A percentile compares a stretch with the other conserved stretches of the same genome.
Conservation (phyloP, 92 coral and sea anemone species). For the Virgularia gustaviana region DNA sequence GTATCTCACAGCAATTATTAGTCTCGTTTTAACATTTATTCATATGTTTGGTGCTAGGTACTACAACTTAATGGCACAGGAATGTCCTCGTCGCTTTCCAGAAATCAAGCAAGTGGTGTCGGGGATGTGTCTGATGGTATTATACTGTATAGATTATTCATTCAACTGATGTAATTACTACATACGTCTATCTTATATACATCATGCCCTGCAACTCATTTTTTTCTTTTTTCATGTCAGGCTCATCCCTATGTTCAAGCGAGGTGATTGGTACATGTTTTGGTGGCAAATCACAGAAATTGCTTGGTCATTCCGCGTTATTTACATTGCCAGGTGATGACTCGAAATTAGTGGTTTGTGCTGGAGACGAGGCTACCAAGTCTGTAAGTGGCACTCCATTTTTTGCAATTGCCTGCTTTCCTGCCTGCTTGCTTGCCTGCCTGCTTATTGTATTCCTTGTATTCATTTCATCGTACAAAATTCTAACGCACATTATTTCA, state of each 20-base stretch:
- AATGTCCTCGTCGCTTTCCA: too few relatives aligned
- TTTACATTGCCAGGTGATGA: constrained; percentile 69
- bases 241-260: constrained; percentile 65
- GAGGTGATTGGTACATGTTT: constrained; percentile 65
- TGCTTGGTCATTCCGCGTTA: constrained; percentile 60
- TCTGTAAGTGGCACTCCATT: constrained; percentile 56
- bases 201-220: not conserved
- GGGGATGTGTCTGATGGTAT: too few relatives aligned
- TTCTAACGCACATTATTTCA: not conserved
- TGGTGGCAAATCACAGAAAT: constrained; percentile 78
- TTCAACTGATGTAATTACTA: too few relatives aligned
- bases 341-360: constrained; percentile 62
- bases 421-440: too few relatives aligned
- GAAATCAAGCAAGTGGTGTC: too few relatives aligned
- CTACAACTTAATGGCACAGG: too few relatives aligned
- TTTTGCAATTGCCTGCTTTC: not conserved
- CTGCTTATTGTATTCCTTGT: not conserved
- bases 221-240: constrained; percentile 19
- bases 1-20: too few relatives aligned
- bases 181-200: too few relatives aligned
- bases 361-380: constrained; percentile 75
- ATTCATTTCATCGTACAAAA: not conserved
- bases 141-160: too few relatives aligned
- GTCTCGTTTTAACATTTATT: too few relatives aligned
- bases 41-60: too few relatives aligned